A percentile compares a stretch with the other conserved stretches of the same genome.
Evolutionary conservation across 2,888 invertebrate species (phyloP).

Genomic region (Darwinula stevensoni): DNA sequence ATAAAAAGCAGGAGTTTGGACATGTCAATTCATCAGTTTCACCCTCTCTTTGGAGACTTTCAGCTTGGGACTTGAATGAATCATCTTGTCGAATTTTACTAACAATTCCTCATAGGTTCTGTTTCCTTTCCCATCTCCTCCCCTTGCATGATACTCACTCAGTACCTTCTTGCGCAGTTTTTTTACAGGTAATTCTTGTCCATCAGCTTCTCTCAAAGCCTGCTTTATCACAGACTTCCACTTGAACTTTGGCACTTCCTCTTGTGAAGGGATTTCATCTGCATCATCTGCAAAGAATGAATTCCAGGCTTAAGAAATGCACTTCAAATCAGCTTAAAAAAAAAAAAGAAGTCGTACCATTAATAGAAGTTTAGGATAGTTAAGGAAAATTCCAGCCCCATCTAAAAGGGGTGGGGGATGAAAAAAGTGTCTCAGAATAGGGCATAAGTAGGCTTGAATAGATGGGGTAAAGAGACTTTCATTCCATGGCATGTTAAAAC

Average conservation of each 20-base stretch:
- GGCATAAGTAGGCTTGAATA: too few species aligned
- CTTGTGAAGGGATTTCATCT: neutral
- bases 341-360: too few species aligned
- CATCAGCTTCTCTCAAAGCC: conserved; percentile 1
- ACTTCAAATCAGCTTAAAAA: too few species aligned
- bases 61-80: neutral
- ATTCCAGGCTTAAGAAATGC: conserved; percentile 1
- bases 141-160: conserved; percentile 22
- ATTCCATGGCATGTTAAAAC: too few species aligned
- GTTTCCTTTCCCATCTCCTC: conserved; percentile 18
- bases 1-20: too few species aligned
- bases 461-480: too few species aligned
- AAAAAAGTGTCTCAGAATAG: too few species aligned
- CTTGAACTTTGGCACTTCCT: conserved; percentile 11
- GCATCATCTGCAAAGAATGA: conserved; percentile 1
- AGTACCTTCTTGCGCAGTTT: conserved; percentile 44
- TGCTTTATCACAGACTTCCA: conserved; percentile 13
- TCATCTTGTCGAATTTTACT: conserved; percentile 34
- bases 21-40: too few species aligned
- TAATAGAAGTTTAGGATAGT: too few species aligned
- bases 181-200: conserved; percentile 31
- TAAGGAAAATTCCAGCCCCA: too few species aligned
- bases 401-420: too few species aligned
- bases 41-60: neutral
- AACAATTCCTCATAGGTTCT: conserved; percentile 29